A percentile compares a stretch with the other conserved stretches of the same genome.
phyloP scores from a whole-genome alignment of 2,888 invertebrate species.

The Xylota sylvarum region DNA sequence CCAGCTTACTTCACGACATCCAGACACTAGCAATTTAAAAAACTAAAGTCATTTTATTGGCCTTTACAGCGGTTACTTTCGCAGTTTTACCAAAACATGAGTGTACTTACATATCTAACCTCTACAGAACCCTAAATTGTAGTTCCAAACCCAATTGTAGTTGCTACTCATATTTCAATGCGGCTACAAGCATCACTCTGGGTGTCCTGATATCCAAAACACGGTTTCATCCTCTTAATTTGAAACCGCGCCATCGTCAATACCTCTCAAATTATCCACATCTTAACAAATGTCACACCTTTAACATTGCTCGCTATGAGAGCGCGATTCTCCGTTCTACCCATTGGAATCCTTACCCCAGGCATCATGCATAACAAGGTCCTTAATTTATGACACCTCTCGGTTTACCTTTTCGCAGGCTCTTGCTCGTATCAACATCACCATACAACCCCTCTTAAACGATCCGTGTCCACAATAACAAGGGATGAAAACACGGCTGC shows the following conservation, averaged over 20 bases:
- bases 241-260: conserved; percentile 37
- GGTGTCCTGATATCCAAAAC: conserved; percentile 17
- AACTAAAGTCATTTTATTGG: too few relatives aligned
- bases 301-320: conserved; percentile 56
- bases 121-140: too few relatives aligned
- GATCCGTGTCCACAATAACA: conserved; percentile 75
- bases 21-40: too few relatives aligned
- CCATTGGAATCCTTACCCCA: conserved; percentile 32
- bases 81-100: too few relatives aligned
- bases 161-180: background rate
- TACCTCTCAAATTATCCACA: conserved; percentile 75
- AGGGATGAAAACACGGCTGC: conserved; percentile 73
- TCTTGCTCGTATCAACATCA: conserved; percentile 43
- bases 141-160: too few relatives aligned
- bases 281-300: conserved; percentile 77
- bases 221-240: conserved; percentile 34
- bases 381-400: conserved; percentile 75
- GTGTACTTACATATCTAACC: too few relatives aligned
- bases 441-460: conserved; percentile 68
- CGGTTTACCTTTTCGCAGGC: conserved; percentile 65
- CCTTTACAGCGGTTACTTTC: too few relatives aligned
- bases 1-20: too few relatives aligned
- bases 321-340: conserved; percentile 34
- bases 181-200: background rate
- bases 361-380: conserved; percentile 60